Base-by-base conservation (phyloP, 1,140 invertebrate species). In the Phthorimaea operculella region DNA sequence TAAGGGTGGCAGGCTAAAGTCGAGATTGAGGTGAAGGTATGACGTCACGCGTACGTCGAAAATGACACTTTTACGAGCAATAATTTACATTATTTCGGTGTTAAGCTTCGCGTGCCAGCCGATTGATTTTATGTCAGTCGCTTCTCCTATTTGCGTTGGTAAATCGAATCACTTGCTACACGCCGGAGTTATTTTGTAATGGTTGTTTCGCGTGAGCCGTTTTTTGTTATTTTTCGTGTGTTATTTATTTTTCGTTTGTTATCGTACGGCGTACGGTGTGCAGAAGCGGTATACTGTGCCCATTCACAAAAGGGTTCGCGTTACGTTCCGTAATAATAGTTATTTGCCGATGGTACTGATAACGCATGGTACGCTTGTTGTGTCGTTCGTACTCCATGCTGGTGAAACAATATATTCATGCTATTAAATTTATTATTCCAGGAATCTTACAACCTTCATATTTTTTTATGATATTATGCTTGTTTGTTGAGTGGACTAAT, bases 11-110 rank as follows among this genome's bases (percentile, higher is more conserved):
- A 14, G n/a, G 17, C 28, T 66, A 71, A 52, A 60, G 74, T 63
- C 55, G 51, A 36, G 42, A 64, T 66, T 72, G 15, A 52, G 45
- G 34, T 51, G 50, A 18, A 16, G 10, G 21, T 33, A 63, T 79
- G 76, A 83, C 76, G 77, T 80, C 77, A 79, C 75, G 68, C 68
- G 58, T 69, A 73, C 73, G 71, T 75, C 71, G 72, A 76, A 76
- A 83, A 84, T 78, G 81, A 81, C 81, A 80, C 70, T 78, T 84
- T 84, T 83, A 83, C 73, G 74, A 79, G 76, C 69, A 68, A 83
- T 83, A 83, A 83, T 83, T 83, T 82, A 83, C 77, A 79, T 79
- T 75, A 76, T 79, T 75, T 72, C 69, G 76, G 76, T 79, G 77
- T 78, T 73, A 74, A 76, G 71, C 66, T 59, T 83, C 74, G 79